Evolutionary conservation across 2,113 vertebrate species (phyloP).

Genomic region (Alaudala cheleensis): DNA sequence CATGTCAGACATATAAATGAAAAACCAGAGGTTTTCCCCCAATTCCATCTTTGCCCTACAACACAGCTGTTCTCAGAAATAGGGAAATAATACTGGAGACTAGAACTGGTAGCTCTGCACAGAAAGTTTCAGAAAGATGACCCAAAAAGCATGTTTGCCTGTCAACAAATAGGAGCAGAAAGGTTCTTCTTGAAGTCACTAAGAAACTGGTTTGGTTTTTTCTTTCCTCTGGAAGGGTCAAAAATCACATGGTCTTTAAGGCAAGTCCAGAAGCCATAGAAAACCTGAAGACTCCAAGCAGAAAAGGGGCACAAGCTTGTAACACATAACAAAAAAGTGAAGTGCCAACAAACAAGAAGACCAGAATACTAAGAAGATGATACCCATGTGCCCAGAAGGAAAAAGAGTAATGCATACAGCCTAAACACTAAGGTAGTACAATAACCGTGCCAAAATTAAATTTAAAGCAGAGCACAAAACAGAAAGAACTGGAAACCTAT

Average conservation of each 20-base stretch:
- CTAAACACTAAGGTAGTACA: neutral
- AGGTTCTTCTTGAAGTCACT: neutral
- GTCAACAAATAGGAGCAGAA: neutral
- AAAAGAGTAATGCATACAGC: neutral
- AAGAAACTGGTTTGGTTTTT: neutral
- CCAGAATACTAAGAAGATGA: neutral
- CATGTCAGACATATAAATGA: neutral
- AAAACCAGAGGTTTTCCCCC: neutral
- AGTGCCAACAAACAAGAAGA: neutral
- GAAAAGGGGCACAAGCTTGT: neutral
- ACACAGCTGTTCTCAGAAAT: neutral
- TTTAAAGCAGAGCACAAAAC: neutral
- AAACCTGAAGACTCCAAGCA: neutral
- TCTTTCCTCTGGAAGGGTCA: neutral
- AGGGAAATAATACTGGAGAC: neutral
- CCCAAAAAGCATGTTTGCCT: neutral
- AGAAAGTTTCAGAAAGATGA: neutral
- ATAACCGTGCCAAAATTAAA: neutral
- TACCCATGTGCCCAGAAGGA: neutral
- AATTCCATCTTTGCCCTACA: neutral
- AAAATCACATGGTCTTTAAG: neutral
- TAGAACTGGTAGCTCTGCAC: neutral
- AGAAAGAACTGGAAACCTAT: neutral
- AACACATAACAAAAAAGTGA: neutral
- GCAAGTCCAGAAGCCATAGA: neutral